phyloP scores from a whole-genome alignment of 2,888 invertebrate species.

The Cryptus viduatorius region DNA sequence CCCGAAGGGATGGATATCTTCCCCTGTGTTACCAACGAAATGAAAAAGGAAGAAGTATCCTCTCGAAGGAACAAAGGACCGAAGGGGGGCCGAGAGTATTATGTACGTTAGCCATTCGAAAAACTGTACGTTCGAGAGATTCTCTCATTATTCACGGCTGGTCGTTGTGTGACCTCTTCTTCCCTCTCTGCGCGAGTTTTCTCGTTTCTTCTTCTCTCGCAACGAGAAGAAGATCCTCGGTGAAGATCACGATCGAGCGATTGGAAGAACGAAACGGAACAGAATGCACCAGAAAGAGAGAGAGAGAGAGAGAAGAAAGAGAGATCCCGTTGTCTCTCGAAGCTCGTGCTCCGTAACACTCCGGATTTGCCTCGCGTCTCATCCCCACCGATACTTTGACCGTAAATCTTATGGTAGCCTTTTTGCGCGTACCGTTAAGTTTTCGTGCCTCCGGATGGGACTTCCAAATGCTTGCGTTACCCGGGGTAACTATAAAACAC shows the following conservation, averaged over 20 bases:
- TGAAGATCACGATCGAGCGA: conserved; percentile 66
- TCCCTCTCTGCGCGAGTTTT: conserved; percentile 33
- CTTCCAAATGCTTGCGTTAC: too few relatives aligned
- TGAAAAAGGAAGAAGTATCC: conserved; percentile 41
- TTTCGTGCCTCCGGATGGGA: too few relatives aligned
- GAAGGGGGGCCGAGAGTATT: conserved; percentile 19
- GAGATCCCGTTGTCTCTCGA: neutral
- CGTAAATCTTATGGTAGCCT: too few relatives aligned
- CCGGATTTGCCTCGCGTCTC: too few relatives aligned
- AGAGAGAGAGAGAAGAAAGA: neutral
- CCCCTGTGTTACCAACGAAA: neutral
- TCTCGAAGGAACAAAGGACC: conserved; percentile 55
- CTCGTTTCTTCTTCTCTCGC: conserved; percentile 23
- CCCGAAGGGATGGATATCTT: conserved; percentile 29
- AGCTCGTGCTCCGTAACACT: too few relatives aligned
- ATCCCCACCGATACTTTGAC: too few relatives aligned
- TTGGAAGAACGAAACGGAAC: conserved; percentile 49
- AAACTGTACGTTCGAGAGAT: conserved; percentile 44
- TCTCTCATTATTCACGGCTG: conserved; percentile 68
- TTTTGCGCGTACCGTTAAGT: too few relatives aligned
- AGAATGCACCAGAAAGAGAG: neutral
- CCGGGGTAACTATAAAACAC: neutral
- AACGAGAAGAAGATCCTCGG: conserved; percentile 56
- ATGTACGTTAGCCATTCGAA: conserved; percentile 33
- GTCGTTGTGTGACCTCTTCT: conserved; percentile 35